Conservation (phyloP, 2,113 vertebrate species). For the Lycocorax pyrrhopterus region DNA sequence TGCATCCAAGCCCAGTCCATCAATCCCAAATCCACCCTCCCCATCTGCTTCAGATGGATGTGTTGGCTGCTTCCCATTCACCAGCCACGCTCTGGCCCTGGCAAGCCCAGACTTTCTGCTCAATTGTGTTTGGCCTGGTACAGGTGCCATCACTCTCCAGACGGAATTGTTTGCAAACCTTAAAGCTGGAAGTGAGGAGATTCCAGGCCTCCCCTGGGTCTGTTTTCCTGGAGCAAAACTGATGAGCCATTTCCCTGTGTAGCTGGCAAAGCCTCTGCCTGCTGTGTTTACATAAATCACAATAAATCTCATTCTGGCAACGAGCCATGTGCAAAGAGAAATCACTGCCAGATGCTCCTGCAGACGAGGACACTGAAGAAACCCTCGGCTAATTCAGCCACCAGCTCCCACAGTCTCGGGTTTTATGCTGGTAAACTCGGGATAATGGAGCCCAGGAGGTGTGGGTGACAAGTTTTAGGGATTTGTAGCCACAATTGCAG, state of each 20-base stretch:
- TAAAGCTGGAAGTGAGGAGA: background rate
- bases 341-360: background rate
- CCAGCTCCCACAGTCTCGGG: background rate
- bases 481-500: background rate
- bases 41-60: background rate
- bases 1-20: background rate
- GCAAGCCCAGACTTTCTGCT: background rate
- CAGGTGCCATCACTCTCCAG: background rate
- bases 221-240: background rate
- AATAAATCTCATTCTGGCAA: background rate
- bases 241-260: background rate
- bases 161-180: background rate
- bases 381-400: background rate
- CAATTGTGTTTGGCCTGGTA: background rate
- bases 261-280: background rate
- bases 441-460: background rate
- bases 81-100: background rate
- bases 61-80: background rate
- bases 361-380: background rate
- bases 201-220: background rate
- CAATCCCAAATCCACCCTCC: background rate
- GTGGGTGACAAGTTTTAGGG: background rate
- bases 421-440: background rate
- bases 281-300: slow-evolving; percentile 25
- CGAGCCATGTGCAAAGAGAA: background rate